Evolutionary conservation across 2,888 invertebrate genomes (phyloP).

Genomic region (Phytoseiulus persimilis): DNA sequence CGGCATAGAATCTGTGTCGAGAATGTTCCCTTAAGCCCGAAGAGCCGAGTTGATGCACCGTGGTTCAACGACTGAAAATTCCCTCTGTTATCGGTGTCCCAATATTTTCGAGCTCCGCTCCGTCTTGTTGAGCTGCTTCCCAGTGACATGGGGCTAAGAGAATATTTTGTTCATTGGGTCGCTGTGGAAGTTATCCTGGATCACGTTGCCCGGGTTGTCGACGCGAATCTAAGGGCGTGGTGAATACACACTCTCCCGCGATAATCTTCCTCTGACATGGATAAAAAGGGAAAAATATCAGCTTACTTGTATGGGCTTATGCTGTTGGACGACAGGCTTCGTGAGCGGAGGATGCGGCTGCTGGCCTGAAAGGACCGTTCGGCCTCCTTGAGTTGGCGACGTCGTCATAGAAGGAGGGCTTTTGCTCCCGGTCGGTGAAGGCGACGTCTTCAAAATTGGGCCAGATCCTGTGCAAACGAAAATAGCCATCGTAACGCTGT

Average conservation of each 20-base stretch:
- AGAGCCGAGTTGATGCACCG: not conserved
- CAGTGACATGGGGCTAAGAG: too few species aligned
- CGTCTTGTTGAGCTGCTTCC: too few species aligned
- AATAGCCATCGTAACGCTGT: constrained; percentile 56
- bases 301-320: constrained; percentile 46
- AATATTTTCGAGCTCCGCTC: too few species aligned
- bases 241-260: not conserved
- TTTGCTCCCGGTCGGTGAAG: constrained; percentile 63
- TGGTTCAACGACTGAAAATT: too few species aligned
- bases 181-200: not conserved
- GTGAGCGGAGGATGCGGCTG: constrained; percentile 31
- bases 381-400: constrained; percentile 35
- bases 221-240: not conserved
- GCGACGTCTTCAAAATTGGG: constrained; percentile 69
- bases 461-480: constrained; percentile 49
- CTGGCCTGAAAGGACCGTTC: constrained; percentile 28
- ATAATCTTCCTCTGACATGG: not conserved
- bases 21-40: not conserved
- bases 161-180: not conserved
- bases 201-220: not conserved
- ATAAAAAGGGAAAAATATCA: constrained; percentile 6
- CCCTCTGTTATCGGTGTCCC: too few species aligned
- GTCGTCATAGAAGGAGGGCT: constrained; percentile 45
- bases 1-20: not conserved
- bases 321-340: constrained; percentile 47